Conservation (phyloP, 2,113 vertebrate genomes). For the Dipodomys ordii region DNA sequence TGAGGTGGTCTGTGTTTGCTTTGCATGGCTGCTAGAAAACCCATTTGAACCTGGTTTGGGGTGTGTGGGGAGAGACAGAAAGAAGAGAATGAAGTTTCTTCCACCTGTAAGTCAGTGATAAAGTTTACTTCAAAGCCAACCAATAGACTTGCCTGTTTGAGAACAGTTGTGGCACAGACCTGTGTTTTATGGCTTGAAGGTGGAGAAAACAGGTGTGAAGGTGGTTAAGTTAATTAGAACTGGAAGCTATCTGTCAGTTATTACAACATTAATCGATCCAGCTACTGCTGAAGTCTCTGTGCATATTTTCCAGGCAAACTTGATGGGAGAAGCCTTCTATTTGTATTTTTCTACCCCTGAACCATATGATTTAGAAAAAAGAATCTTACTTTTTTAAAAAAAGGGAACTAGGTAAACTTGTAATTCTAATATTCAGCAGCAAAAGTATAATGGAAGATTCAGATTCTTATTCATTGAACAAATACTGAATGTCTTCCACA, state of each 20-base stretch:
- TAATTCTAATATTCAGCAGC: background rate
- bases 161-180: background rate
- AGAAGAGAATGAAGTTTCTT: background rate
- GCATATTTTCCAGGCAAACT: background rate
- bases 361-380: constrained; percentile 26
- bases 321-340: background rate
- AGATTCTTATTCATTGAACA: background rate
- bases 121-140: constrained; percentile 49
- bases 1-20: background rate
- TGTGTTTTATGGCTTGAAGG: background rate
- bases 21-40: background rate
- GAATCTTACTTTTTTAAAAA: background rate
- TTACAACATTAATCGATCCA: constrained; percentile 20
- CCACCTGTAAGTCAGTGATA: background rate
- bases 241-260: constrained; percentile 40
- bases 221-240: constrained; percentile 56
- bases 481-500: background rate
- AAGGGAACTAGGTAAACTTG: background rate
- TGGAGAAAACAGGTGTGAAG: constrained; percentile 3
- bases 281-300: background rate
- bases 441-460: constrained; percentile 6
- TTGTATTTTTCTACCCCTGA: constrained; percentile 18
- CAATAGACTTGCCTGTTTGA: constrained; percentile 27
- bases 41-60: background rate
- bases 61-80: accelerated